These are phyloP conservation scores for Cataglyphis altisquamis DNA, from an alignment of 2,888 invertebrate genomes.

Conservation along the genomic window DNA sequence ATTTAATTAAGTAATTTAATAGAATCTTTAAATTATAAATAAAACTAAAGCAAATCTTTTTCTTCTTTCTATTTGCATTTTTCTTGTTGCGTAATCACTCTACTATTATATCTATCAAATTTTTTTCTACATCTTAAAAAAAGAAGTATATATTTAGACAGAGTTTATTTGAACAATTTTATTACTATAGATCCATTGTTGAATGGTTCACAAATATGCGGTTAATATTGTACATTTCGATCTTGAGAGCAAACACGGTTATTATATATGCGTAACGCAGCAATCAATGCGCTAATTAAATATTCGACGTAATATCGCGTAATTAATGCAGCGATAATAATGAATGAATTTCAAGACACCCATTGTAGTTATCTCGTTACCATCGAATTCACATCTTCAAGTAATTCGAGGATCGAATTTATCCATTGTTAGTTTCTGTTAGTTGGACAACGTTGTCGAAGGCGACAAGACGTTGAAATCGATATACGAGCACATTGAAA, in stretches of 20 bases:
- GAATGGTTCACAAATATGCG: not conserved
- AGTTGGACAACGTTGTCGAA: constrained; percentile 28
- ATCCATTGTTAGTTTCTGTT: constrained; percentile 40
- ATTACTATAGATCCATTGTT: constrained; percentile 8
- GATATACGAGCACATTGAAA: constrained; percentile 76
- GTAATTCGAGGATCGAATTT: constrained; percentile 48
- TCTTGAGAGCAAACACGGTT: constrained; percentile 2
- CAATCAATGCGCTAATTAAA: constrained; percentile 47
- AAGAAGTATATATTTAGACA: not conserved
- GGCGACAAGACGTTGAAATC: constrained; percentile 73
- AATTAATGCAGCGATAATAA: constrained; percentile 35
- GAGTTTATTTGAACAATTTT: not conserved
- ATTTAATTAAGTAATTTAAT: not conserved
- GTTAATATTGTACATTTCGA: constrained; percentile 21
- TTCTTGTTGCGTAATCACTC: not conserved
- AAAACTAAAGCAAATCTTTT: not conserved
- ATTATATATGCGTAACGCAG: constrained; percentile 3
- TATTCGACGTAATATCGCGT: constrained; percentile 23
- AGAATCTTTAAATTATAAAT: not conserved
- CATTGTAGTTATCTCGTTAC: constrained; percentile 21
- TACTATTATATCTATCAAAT: not conserved
- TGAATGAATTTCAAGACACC: constrained; percentile 27
- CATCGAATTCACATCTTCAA: constrained; percentile 36
- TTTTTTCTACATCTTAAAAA: not conserved
- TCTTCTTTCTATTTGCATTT: not conserved